Percentiles rank a stretch among this genome's conserved stretches.
These are phyloP conservation scores for Diachrysia chrysitis DNA, from an alignment of 2,888 invertebrate species.

Conservation along the genomic window DNA sequence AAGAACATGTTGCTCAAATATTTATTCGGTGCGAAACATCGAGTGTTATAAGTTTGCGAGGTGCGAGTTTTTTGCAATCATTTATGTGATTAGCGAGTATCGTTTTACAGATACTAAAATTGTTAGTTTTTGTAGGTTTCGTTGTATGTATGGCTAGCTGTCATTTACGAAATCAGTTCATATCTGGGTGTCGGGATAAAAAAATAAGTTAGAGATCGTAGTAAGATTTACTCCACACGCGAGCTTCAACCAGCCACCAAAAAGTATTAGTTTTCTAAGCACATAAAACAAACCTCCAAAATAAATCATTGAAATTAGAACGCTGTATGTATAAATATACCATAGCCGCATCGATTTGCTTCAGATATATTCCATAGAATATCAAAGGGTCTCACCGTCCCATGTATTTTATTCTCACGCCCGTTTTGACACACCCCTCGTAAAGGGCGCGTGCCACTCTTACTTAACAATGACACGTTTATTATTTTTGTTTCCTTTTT, in stretches of 20 bases:
- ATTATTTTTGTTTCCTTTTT: conserved; percentile 35
- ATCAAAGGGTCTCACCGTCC: conserved; percentile 51
- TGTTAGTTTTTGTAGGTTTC: too few relatives aligned
- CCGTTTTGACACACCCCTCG: conserved; percentile 38
- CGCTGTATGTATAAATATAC: too few relatives aligned
- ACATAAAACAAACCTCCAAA: too few relatives aligned
- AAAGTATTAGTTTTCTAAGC: too few relatives aligned
- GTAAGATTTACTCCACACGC: too few relatives aligned
- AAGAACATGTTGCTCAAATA: not conserved
- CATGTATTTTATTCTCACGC: conserved; percentile 60
- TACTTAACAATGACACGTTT: conserved; percentile 52
- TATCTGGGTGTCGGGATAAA: too few relatives aligned
- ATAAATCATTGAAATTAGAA: not conserved
- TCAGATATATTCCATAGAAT: conserved; percentile 34
- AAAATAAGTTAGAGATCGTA: too few relatives aligned
- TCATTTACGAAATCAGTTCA: too few relatives aligned
- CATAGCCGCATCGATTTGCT: conserved; percentile 15
- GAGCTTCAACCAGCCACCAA: too few relatives aligned
- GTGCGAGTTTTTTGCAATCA: not conserved
- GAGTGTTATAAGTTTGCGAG: not conserved
- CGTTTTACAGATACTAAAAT: not conserved
- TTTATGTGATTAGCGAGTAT: not conserved
- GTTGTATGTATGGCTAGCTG: too few relatives aligned
- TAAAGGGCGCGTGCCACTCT: conserved; percentile 59
- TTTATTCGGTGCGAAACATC: not conserved